phyloP scores from a whole-genome alignment of 2,113 vertebrate species.

The Bos indicus region DNA sequence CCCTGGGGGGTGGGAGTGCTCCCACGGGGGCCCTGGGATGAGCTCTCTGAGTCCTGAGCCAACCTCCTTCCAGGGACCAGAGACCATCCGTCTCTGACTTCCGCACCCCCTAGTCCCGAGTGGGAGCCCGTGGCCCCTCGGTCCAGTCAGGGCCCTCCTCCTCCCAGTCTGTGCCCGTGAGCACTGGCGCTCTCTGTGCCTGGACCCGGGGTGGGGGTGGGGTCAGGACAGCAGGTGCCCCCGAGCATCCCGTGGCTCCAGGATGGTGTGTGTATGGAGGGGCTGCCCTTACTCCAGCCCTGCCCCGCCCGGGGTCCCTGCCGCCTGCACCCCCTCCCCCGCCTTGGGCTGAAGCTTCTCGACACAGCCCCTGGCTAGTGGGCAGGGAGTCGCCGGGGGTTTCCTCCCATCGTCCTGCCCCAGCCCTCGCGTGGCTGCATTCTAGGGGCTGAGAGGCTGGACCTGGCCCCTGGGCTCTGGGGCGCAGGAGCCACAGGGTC shows the following conservation, averaged over 20 bases:
- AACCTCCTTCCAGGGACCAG: background rate
- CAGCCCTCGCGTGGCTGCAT: accelerated
- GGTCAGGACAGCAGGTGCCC: background rate
- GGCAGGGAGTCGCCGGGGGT: background rate
- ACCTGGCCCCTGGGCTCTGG: too few relatives aligned
- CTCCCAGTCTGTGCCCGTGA: accelerated
- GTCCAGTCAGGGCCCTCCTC: background rate
- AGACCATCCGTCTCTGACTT: accelerated
- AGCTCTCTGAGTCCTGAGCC: background rate
- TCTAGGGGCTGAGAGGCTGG: too few relatives aligned
- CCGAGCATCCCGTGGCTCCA: accelerated
- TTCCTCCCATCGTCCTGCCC: accelerated
- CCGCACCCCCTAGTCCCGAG: background rate
- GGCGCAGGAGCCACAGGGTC: accelerated
- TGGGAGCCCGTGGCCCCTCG: background rate
- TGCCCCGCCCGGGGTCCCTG: accelerated
- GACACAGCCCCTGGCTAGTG: accelerated
- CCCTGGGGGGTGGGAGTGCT: too few relatives aligned
- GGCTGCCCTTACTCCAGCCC: background rate
- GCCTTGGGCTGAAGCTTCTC: too few relatives aligned
- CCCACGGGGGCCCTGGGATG: background rate
- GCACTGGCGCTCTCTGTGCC: background rate
- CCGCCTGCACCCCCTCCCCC: accelerated
- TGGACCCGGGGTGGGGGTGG: accelerated
- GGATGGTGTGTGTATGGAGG: too few relatives aligned